A percentile compares a stretch with the other conserved stretches of the same genome.
Evolutionary conservation across 2,797 vertebrate genomes (phyloP).

Genomic region (Ammospiza maritima): DNA sequence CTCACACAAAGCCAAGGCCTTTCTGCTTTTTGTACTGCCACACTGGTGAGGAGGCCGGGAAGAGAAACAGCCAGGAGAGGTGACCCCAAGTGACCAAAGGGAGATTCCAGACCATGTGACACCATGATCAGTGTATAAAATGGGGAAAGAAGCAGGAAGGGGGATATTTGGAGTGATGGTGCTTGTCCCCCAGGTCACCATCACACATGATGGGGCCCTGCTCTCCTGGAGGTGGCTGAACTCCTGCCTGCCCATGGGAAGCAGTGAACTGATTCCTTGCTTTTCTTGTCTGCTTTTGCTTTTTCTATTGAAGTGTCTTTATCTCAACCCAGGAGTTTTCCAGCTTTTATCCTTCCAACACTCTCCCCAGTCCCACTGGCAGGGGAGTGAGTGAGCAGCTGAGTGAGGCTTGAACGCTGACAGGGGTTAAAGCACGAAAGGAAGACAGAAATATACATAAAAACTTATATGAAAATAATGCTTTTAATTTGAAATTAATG

Average conservation of each 20-base stretch:
- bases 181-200: background rate
- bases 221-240: background rate
- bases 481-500: background rate
- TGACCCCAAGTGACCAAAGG: background rate
- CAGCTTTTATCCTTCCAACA: background rate
- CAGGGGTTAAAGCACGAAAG: background rate
- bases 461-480: background rate
- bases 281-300: background rate
- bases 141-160: background rate
- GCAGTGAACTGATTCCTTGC: background rate
- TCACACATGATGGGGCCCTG: background rate
- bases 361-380: background rate
- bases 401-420: background rate
- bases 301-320: background rate
- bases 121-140: background rate
- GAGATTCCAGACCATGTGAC: background rate
- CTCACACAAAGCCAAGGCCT: background rate
- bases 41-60: rapidly evolving
- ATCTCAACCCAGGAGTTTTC: background rate
- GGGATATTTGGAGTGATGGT: no score
- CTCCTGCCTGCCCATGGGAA: background rate
- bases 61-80: background rate
- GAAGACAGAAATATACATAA: background rate
- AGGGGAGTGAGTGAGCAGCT: background rate
- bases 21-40: background rate